Percentiles rank a stretch among this genome's conserved stretches.
Conservation (phyloP, 2,113 vertebrate species). For the Varanus salvator region DNA sequence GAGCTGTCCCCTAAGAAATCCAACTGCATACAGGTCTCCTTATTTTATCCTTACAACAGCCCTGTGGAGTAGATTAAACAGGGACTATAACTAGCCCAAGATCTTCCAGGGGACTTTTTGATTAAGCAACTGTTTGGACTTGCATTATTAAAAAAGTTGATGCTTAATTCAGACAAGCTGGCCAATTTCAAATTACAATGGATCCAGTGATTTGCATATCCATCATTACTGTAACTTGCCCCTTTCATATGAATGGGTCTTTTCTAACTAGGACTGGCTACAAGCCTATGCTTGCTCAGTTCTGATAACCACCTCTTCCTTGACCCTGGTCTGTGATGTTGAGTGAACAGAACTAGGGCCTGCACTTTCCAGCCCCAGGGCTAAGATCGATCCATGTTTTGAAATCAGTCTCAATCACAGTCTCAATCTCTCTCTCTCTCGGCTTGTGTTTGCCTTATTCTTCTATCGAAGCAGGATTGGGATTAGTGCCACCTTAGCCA, state of each 20-base stretch:
- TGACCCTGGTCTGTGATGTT: background rate
- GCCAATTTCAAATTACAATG: background rate
- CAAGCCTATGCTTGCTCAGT: background rate
- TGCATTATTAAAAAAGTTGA: background rate
- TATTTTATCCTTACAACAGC: background rate
- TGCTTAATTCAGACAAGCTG: background rate
- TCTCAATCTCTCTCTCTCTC: no score
- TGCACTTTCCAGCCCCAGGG: background rate
- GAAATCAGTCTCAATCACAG: background rate
- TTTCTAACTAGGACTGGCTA: no score
- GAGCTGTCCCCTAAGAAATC: background rate
- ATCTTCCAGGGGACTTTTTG: no score
- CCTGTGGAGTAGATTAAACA: background rate
- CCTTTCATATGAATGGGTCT: no score
- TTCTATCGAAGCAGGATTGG: background rate
- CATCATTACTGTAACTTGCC: no score
- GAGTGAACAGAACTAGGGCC: background rate
- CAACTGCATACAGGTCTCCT: background rate
- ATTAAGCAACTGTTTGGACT: background rate
- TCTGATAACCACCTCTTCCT: background rate
- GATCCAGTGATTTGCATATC: no score
- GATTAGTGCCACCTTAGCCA: background rate
- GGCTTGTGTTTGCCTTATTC: background rate
- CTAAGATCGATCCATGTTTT: background rate
- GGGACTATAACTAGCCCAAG: background rate